phyloP scores from a whole-genome alignment of 2,113 vertebrate genomes.

The Seriola rivoliana region DNA sequence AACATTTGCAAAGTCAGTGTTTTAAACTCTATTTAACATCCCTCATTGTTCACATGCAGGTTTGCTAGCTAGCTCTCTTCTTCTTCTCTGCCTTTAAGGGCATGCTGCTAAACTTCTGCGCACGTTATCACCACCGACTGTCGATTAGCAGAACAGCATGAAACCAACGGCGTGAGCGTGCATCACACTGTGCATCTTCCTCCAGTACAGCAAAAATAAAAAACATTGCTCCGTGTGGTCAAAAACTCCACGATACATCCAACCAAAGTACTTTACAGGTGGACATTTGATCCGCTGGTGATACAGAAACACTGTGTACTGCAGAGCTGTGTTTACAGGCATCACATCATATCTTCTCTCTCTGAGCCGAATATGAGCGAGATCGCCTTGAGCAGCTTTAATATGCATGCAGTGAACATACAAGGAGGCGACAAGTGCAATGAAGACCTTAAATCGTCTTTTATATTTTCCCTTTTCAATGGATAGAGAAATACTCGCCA shows the following conservation, averaged over 20 bases:
- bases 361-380: background rate
- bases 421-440: constrained; percentile 3
- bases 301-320: background rate
- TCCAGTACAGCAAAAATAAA: background rate
- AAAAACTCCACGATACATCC: background rate
- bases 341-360: background rate
- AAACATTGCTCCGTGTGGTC: background rate
- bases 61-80: background rate
- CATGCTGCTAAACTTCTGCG: background rate
- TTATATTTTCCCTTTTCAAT: background rate
- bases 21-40: too few relatives aligned
- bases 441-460: background rate
- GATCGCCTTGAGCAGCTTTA: background rate
- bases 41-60: background rate
- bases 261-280: background rate
- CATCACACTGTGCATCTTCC: background rate
- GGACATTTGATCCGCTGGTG: background rate
- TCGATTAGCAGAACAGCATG: background rate
- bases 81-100: background rate
- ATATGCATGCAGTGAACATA: background rate
- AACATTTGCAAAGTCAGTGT: too few relatives aligned
- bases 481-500: background rate
- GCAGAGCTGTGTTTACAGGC: background rate
- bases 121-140: background rate
- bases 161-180: background rate